These are phyloP conservation scores for Platynereis dumerilii DNA, from an alignment of 2,888 invertebrate genomes.

Conservation along the genomic window DNA sequence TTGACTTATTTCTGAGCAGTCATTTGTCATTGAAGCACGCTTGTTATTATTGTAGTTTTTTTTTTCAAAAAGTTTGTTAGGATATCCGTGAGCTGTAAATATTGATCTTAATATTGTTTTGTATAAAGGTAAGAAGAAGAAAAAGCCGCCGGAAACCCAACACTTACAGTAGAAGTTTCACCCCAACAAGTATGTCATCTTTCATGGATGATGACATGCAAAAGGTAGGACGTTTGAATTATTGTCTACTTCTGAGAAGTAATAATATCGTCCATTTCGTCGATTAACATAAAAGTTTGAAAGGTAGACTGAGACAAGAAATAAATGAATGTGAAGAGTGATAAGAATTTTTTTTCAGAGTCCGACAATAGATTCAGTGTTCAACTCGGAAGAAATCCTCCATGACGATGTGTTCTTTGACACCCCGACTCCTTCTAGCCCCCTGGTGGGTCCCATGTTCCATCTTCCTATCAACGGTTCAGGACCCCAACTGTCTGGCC, in stretches of 20 bases:
- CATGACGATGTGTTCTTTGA: slow-evolving; percentile 41
- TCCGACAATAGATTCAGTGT: slow-evolving; percentile 22
- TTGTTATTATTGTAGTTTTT: too few relatives aligned
- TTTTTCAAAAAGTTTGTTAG: too few relatives aligned
- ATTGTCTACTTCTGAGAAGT: too few relatives aligned
- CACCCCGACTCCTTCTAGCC: slow-evolving; percentile 31
- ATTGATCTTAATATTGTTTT: too few relatives aligned
- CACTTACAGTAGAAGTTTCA: slow-evolving; percentile 47
- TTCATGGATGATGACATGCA: slow-evolving; percentile 51
- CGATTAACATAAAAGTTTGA: too few relatives aligned
- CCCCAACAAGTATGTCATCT: slow-evolving; percentile 49
- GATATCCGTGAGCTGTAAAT: too few relatives aligned
- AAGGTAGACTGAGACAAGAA: too few relatives aligned
- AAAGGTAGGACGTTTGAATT: slow-evolving; percentile 19
- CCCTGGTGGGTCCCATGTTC: slow-evolving; percentile 71
- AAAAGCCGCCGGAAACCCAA: slow-evolving; percentile 3
- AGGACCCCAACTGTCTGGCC: neutral
- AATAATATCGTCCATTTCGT: too few relatives aligned
- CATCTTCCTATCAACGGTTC: neutral
- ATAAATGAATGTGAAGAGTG: too few relatives aligned
- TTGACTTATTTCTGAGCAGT: too few relatives aligned
- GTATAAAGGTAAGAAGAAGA: neutral
- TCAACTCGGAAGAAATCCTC: slow-evolving; percentile 20
- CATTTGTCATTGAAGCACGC: too few relatives aligned
- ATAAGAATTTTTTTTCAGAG: slow-evolving; percentile 17